These are phyloP conservation scores for Synergus umbraculus DNA, from an alignment of 2,888 invertebrate species.

Conservation along the genomic window DNA sequence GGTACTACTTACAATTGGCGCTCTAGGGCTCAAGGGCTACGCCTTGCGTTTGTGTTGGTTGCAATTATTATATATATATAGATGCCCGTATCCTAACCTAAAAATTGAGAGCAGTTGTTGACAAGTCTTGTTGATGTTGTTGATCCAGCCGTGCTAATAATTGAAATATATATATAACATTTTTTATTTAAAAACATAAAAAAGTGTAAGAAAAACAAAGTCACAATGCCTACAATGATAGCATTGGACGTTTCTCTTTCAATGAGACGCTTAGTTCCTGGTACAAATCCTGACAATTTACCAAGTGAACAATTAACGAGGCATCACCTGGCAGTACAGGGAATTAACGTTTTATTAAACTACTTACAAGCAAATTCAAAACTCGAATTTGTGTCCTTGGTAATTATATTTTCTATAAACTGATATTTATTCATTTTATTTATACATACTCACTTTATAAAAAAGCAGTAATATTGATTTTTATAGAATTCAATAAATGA, in stretches of 20 bases:
- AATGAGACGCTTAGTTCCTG: conserved; percentile 82
- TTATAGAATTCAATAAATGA: too few relatives aligned
- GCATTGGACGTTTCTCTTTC: conserved; percentile 86
- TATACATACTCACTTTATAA: not conserved
- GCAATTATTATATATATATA: too few relatives aligned
- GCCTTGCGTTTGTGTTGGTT: too few relatives aligned
- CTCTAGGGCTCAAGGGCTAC: too few relatives aligned
- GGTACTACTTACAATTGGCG: too few relatives aligned
- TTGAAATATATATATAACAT: not conserved
- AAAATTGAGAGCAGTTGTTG: too few relatives aligned
- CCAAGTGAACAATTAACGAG: conserved; percentile 79
- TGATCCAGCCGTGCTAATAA: not conserved
- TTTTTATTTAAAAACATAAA: not conserved
- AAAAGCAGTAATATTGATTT: not conserved
- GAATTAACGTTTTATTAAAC: conserved; percentile 83
- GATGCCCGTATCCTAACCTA: too few relatives aligned
- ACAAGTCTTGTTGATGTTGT: too few relatives aligned
- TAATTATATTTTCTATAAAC: conserved; percentile 75
- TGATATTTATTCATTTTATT: not conserved
- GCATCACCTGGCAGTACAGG: conserved; percentile 83
- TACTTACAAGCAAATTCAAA: conserved; percentile 82
- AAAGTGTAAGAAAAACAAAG: not conserved
- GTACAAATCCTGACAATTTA: conserved; percentile 75
- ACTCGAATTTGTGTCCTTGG: conserved; percentile 86
- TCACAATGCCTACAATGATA: conserved; percentile 85